A percentile compares a stretch with the other conserved stretches of the same genome.
Evolutionary conservation across 2,888 invertebrate species (phyloP).

Genomic region (Ichneumoninae sp.): DNA sequence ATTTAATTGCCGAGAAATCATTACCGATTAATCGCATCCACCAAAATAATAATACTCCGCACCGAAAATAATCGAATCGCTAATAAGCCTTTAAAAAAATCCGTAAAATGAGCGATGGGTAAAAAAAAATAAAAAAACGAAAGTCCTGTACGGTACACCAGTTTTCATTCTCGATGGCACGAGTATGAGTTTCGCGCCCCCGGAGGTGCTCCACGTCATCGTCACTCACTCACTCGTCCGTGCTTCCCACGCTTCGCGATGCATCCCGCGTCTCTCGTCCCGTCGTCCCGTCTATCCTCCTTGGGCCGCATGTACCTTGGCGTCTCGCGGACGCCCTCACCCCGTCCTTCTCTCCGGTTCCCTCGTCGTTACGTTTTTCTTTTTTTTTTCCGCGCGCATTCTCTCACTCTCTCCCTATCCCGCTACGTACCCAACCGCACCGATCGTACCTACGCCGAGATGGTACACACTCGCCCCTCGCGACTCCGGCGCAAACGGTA

Average conservation of each 20-base stretch:
- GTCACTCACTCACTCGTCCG: slow-evolving; percentile 64
- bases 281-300: slow-evolving; percentile 56
- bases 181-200: slow-evolving; percentile 26
- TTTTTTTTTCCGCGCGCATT: slow-evolving; percentile 44
- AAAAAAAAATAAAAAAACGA: slow-evolving; percentile 15
- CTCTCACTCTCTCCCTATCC: slow-evolving; percentile 53
- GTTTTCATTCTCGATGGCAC: slow-evolving; percentile 53
- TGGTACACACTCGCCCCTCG: background rate
- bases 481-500: slow-evolving; percentile 5
- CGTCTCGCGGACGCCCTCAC: slow-evolving; percentile 68
- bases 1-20: background rate
- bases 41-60: too few species aligned
- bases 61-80: background rate
- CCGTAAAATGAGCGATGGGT: background rate
- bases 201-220: slow-evolving; percentile 45
- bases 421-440: slow-evolving; percentile 25
- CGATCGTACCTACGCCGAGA: background rate
- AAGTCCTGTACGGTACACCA: background rate
- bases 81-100: background rate
- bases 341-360: slow-evolving; percentile 60
- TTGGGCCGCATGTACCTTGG: slow-evolving; percentile 46
- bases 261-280: slow-evolving; percentile 66
- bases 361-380: slow-evolving; percentile 41
- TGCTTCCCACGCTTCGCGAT: slow-evolving; percentile 78
- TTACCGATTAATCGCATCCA: too few species aligned